phyloP scores from a whole-genome alignment of 2,888 invertebrate genomes.

The Drosophila subsilvestris region DNA sequence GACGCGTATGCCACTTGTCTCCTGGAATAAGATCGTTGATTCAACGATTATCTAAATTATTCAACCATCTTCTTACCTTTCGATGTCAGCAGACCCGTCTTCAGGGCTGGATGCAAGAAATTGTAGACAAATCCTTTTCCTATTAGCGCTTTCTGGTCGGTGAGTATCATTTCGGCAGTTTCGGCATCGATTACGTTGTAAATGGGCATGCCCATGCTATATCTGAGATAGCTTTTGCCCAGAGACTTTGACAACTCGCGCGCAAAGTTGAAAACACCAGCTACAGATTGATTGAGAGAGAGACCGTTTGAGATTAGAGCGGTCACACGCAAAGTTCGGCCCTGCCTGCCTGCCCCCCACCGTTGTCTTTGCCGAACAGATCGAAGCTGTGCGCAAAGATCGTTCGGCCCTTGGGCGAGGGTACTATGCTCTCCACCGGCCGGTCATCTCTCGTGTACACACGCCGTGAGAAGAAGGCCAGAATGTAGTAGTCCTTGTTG shows the following conservation, averaged over 20 bases:
- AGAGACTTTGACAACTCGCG: slow-evolving; percentile 40
- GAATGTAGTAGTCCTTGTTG: slow-evolving; percentile 60
- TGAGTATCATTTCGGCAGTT: slow-evolving; percentile 70
- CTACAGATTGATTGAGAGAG: slow-evolving; percentile 35
- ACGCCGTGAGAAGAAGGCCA: slow-evolving; percentile 62
- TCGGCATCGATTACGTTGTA: slow-evolving; percentile 76
- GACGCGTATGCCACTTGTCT: slow-evolving; percentile 78
- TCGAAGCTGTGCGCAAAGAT: slow-evolving; percentile 80
- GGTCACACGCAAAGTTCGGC: not conserved
- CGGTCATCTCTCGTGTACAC: slow-evolving; percentile 71
- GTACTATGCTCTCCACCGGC: slow-evolving; percentile 60
- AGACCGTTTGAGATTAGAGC: not conserved
- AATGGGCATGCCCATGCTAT: slow-evolving; percentile 51
- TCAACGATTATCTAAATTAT: not conserved
- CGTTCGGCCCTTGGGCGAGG: slow-evolving; percentile 56
- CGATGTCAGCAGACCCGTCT: slow-evolving; percentile 72
- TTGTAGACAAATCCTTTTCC: slow-evolving; percentile 70
- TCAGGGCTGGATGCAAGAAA: slow-evolving; percentile 72
- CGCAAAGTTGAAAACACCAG: slow-evolving; percentile 53
- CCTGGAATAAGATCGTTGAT: slow-evolving; percentile 34
- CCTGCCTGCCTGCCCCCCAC: slow-evolving; percentile 34
- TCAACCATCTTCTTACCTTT: slow-evolving; percentile 50
- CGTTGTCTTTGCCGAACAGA: slow-evolving; percentile 48
- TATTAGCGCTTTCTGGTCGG: slow-evolving; percentile 63
- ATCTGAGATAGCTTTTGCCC: slow-evolving; percentile 63